Percentiles rank a stretch among this genome's conserved stretches.
phyloP scores from a whole-genome alignment of 2,888 invertebrate species.

The Pycnomerus fuliginosus region DNA sequence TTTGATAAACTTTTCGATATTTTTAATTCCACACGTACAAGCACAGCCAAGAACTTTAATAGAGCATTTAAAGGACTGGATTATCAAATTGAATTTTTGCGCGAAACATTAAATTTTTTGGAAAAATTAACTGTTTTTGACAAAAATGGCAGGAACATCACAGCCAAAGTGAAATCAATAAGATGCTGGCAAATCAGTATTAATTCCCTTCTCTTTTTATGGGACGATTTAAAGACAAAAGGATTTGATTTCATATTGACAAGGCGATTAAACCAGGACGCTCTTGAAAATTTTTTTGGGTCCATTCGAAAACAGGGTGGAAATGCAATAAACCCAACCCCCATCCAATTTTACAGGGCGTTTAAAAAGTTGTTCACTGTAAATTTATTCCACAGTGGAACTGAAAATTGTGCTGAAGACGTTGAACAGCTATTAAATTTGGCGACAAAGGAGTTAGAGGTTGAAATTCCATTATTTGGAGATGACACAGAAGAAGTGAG shows the following conservation, averaged over 20 bases:
- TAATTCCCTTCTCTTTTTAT: slow-evolving; percentile 10
- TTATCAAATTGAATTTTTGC: slow-evolving; percentile 1
- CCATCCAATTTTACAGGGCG: slow-evolving; percentile 18
- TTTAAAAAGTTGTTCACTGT: slow-evolving; percentile 23
- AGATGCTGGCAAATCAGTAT: neutral
- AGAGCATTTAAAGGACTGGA: neutral
- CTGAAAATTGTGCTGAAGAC: slow-evolving; percentile 2
- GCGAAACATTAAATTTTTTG: neutral
- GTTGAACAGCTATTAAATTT: neutral
- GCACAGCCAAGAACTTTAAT: neutral
- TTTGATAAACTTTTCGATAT: slow-evolving; percentile 5
- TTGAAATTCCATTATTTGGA: neutral
- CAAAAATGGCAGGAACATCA: neutral
- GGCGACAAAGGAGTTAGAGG: neutral
- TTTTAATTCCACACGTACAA: neutral
- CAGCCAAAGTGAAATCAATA: neutral
- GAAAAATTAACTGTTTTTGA: neutral
- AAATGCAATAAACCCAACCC: slow-evolving; percentile 18
- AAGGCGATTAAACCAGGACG: slow-evolving; percentile 27
- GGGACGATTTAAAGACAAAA: slow-evolving; percentile 13
- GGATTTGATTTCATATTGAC: slow-evolving; percentile 17
- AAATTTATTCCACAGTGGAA: slow-evolving; percentile 10
- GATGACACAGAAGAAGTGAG: neutral
- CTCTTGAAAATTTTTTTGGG: too few species aligned
- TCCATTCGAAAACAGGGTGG: slow-evolving; percentile 22